Conservation (phyloP, 1,140 invertebrate species). For the Heliothis subflexa region DNA sequence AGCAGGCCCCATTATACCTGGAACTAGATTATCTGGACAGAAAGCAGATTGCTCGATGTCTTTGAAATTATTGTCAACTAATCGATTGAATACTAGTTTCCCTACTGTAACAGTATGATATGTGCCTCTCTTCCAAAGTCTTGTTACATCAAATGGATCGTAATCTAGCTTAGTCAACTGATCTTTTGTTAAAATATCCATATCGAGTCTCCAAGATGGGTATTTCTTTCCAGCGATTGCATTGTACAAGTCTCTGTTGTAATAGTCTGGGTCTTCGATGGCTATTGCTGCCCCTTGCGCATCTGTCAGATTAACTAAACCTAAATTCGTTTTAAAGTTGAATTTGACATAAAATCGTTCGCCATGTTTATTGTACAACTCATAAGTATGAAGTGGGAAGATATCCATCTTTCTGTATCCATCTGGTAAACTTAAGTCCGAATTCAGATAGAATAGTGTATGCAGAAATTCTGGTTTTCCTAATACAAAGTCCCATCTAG, state of each 20-base stretch:
- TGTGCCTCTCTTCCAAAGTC: conserved; percentile 93
- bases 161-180: conserved; percentile 84
- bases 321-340: conserved; percentile 90
- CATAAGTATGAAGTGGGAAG: conserved; percentile 90
- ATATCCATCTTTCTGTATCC: conserved; percentile 91
- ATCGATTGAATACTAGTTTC: conserved; percentile 91
- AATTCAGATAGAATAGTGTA: conserved; percentile 90
- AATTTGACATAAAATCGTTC: conserved; percentile 90
- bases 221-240: conserved; percentile 83
- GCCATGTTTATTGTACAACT: conserved; percentile 88
- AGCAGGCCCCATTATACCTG: conserved; percentile 92
- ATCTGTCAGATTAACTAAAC: conserved; percentile 88
- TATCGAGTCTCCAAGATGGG: conserved; percentile 90
- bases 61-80: conserved; percentile 93
- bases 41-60: conserved; percentile 95
- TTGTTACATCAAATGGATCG: conserved; percentile 90
- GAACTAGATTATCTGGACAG: conserved; percentile 93
- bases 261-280: conserved; percentile 64
- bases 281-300: conserved; percentile 56
- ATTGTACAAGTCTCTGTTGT: conserved; percentile 68
- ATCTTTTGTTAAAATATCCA: conserved; percentile 86
- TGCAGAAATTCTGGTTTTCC: conserved; percentile 93
- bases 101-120: conserved; percentile 94
- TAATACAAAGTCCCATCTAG: conserved; percentile 95
- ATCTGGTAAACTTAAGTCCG: conserved; percentile 95